phyloP scores from a whole-genome alignment of 2,113 vertebrate species.

The Sander lucioperca region DNA sequence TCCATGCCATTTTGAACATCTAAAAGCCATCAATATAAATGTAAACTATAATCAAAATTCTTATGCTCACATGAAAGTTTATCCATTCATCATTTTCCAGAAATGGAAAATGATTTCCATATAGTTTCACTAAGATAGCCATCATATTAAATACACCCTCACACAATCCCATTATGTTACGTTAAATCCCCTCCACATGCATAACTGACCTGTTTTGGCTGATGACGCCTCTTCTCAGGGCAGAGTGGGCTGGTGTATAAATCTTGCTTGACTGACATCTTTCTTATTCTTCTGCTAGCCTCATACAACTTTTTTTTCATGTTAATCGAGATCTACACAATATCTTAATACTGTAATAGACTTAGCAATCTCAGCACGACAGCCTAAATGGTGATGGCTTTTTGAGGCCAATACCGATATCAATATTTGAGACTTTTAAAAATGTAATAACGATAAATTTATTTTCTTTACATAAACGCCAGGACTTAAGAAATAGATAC shows the following conservation, averaged over 20 bases:
- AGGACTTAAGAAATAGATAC: not conserved
- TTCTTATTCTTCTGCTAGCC: not conserved
- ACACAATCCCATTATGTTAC: not conserved
- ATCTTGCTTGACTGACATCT: not conserved
- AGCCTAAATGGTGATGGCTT: not conserved
- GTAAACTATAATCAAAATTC: not conserved
- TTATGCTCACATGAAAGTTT: not conserved
- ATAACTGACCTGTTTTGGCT: not conserved
- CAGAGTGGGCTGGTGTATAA: not conserved
- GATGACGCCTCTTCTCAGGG: not conserved
- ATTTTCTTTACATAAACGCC: not conserved
- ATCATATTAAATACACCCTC: not conserved
- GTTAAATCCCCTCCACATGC: not conserved
- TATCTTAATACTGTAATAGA: not conserved
- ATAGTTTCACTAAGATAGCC: not conserved
- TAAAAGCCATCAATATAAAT: conserved; percentile 5
- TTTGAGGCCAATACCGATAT: not conserved
- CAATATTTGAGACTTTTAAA: not conserved
- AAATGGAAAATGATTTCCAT: not conserved
- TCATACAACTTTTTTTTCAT: not conserved
- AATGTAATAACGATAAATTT: not conserved
- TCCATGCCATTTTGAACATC: conserved; percentile 21
- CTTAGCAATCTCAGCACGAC: not conserved
- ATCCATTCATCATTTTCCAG: not conserved
- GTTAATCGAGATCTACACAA: not conserved